Conservation (phyloP, 2,797 vertebrate genomes). For the Rhinogobio ventralis region DNA sequence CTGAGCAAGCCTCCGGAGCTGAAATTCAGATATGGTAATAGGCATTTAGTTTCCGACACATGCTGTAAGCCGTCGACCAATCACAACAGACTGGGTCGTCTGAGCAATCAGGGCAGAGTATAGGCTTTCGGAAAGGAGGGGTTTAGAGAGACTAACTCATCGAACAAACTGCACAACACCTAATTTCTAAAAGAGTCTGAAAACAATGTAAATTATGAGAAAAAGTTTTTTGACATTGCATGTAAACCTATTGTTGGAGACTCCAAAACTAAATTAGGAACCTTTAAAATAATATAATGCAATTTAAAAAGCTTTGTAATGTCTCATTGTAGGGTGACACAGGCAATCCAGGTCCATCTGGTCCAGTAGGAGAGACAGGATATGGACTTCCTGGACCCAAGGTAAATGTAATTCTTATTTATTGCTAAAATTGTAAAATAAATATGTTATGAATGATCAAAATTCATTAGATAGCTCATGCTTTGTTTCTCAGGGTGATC, state of each 20-base stretch:
- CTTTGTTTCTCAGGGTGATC: conserved; percentile 80
- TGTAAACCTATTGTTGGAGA: neutral
- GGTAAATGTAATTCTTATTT: conserved; percentile 68
- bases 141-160: neutral
- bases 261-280: neutral
- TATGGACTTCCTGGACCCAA: conserved; percentile 90
- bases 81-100: too few species aligned
- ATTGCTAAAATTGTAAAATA: neutral
- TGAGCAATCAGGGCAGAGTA: neutral
- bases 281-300: neutral
- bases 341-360: conserved; percentile 83
- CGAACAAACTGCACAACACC: neutral
- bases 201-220: neutral
- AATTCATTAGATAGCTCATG: neutral
- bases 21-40: too few species aligned
- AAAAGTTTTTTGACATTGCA: neutral
- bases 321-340: conserved; percentile 80
- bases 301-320: neutral
- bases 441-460: conserved; percentile 14
- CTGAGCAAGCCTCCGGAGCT: too few species aligned
- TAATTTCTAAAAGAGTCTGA: too few species aligned
- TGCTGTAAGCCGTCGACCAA: too few species aligned
- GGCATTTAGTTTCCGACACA: too few species aligned
- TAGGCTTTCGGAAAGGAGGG: neutral
- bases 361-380: conserved; percentile 86